Base-by-base conservation (phyloP, 2,797 vertebrate species). In the Otus scops region DNA sequence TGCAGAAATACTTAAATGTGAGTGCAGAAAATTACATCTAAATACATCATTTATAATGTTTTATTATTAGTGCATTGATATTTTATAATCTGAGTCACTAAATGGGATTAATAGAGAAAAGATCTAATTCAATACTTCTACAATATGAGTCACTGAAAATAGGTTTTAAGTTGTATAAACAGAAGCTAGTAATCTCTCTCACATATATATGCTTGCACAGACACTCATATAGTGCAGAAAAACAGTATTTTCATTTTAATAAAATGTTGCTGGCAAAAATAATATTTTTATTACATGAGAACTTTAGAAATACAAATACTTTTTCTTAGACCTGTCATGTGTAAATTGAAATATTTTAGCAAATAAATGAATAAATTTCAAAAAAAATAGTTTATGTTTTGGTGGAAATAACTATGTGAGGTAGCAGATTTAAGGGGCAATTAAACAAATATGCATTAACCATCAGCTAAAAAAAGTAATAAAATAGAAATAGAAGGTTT, bases 1-100 rank as follows among this genome's bases (percentile, higher is more conserved):
- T 96, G 92, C 38, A 69, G 81, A 97, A 97, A 78, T 78, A 76
- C 95, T 97, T 96, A 97, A 93, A 96, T 23, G 11, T 14, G 34
- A 85, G n/a, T 77, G 26, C 47, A 96, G 51, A 97, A 97, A 96
- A 97, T 85, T 61, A 74, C 3, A 59, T 75, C 9, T 28, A 86
- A 82, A 76, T 78, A 30, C 18, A 73, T 59, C 0, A 87, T 68
- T 87, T 85, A 9, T 81, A 84, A 63, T 67, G n/a, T 28, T 61
- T 68, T 93, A 45, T 83, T 51, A 89, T 61, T 79, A 88, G 24
- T 71, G 26, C 14, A 84, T 92, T 79, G 16, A 36, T 85, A 67
- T 76, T 91, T 84, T 91, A 88, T 71, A 48, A 59, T 89, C 24
- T 68, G 26, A 34, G 27, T 83, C 43, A 34, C 39, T 76, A 53